phyloP scores from a whole-genome alignment of 2,888 invertebrate genomes.

The Abrostola tripartita region DNA sequence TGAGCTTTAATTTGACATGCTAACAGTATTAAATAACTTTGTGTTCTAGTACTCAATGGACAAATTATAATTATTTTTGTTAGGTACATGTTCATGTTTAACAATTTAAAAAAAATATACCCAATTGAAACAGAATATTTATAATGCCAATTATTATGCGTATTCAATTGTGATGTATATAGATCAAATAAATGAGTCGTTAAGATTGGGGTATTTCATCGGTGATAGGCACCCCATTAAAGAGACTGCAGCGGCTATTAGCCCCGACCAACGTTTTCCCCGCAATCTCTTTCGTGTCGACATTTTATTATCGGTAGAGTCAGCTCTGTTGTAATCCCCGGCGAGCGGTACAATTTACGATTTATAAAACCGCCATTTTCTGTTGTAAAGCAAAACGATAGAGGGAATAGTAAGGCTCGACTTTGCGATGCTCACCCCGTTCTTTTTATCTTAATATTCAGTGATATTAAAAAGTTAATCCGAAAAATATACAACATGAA shows the following conservation, averaged over 20 bases:
- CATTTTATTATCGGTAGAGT: slow-evolving; percentile 85
- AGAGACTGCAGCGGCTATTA: slow-evolving; percentile 71
- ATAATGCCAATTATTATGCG: no score
- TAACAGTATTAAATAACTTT: no score
- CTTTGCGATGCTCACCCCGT: slow-evolving; percentile 63
- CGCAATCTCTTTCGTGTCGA: slow-evolving; percentile 83
- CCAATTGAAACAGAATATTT: no score
- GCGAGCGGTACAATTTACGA: slow-evolving; percentile 81
- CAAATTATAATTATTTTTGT: no score
- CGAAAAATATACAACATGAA: slow-evolving; percentile 64
- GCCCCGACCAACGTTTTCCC: slow-evolving; percentile 67
- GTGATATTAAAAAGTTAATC: slow-evolving; percentile 76
- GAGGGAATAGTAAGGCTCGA: slow-evolving; percentile 69
- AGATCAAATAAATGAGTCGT: slow-evolving; percentile 53
- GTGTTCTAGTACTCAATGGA: no score
- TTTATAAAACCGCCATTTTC: slow-evolving; percentile 77
- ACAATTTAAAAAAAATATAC: no score
- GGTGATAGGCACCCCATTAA: slow-evolving; percentile 73
- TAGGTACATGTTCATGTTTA: no score
- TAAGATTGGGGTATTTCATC: slow-evolving; percentile 68
- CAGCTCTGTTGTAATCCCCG: slow-evolving; percentile 81
- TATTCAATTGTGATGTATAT: not conserved
- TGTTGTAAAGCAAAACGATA: slow-evolving; percentile 77
- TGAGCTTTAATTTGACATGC: no score
- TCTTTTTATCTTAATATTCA: slow-evolving; percentile 73